Evolutionary conservation across 2,888 invertebrate species (phyloP), one percentile per base, ranked within the genome.

Genomic region (Ichneumon xanthorius): DNA sequence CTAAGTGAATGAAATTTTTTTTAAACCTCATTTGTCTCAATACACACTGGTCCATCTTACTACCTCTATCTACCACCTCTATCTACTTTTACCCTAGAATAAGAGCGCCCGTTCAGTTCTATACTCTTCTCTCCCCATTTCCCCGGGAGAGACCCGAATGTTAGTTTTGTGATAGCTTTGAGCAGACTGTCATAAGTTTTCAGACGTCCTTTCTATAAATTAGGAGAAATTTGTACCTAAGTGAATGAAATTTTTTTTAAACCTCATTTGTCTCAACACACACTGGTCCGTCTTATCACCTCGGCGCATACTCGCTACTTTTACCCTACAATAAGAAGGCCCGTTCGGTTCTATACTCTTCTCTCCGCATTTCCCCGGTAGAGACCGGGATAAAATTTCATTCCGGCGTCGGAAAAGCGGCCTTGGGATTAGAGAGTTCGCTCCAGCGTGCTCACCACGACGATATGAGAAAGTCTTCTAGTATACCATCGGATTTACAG

Each of bases 391-490:
- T 63, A 40, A 78, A 80, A 81, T 78, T 73, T 68, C 79, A 70
- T 75, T 55, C n/a, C 80, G 70, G 14, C 70, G 14, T 63, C 40
- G 76, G 5, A 5, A 33, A 11, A 26, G 65, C 16, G 75, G 73
- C 68, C 68, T 81, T 58, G 72, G 63, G 77, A 84, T 80, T 80
- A 84, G 76, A 76, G 76, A 71, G n/a, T 55, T 58, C 58, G 22
- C 70, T n/a, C 33, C 55, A 58, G 67, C 30, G 11, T 6, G 67
- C 9, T 19, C 30, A 30, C 58, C 40, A 58, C 48, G 68, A 37
- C 48, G 71, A 84, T 61, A 77, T 68, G 80, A 84, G 48, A 76
- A 80, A 80, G 22, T 71, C 72, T 48, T 58, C n/a, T 14, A 58
- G 53, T 58, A 26, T 14, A 58, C 26, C 22, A 45, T 63, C 48